A percentile compares a stretch with the other conserved stretches of the same genome.
phyloP scores from a whole-genome alignment of 2,888 invertebrate species.

The Tolmerus cingulatus region DNA sequence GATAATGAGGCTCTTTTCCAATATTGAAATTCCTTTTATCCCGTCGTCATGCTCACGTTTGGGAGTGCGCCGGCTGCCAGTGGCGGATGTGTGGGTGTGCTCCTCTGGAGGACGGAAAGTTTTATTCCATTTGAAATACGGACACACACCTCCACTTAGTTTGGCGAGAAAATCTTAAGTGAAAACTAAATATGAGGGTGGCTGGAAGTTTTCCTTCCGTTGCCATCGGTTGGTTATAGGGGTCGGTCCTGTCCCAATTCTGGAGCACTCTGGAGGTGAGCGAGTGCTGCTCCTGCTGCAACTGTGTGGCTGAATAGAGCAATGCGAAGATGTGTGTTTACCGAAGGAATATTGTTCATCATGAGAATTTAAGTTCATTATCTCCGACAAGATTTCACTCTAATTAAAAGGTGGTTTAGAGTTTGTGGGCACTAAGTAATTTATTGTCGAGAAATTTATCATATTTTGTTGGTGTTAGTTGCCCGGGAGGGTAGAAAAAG shows the following conservation, averaged over 20 bases:
- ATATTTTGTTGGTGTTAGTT: conserved; percentile 47
- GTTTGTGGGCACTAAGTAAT: conserved; percentile 54
- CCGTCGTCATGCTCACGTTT: conserved; percentile 22
- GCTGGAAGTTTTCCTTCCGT: conserved; percentile 34
- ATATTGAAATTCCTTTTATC: conserved; percentile 47
- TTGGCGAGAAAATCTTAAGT: conserved; percentile 44
- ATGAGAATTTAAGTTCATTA: conserved; percentile 53
- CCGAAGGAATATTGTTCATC: conserved; percentile 37
- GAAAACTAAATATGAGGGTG: conserved; percentile 44
- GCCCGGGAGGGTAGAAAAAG: background rate
- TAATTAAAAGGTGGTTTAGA: conserved; percentile 54
- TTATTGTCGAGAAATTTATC: conserved; percentile 54
- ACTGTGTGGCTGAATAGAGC: background rate
- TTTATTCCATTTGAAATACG: conserved; percentile 28
- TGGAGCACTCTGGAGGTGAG: background rate
- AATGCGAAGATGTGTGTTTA: background rate
- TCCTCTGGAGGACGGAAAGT: background rate
- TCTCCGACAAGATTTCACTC: conserved; percentile 53
- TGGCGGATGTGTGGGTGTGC: background rate
- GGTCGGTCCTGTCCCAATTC: conserved; percentile 31
- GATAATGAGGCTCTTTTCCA: conserved; percentile 42
- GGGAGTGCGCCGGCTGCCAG: background rate
- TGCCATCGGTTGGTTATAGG: conserved; percentile 14
- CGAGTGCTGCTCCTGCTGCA: background rate
- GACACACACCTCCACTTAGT: conserved; percentile 29